These are phyloP conservation scores for Meteorus sp. DNA, from an alignment of 1,140 invertebrate genomes.

Conservation along the genomic window DNA sequence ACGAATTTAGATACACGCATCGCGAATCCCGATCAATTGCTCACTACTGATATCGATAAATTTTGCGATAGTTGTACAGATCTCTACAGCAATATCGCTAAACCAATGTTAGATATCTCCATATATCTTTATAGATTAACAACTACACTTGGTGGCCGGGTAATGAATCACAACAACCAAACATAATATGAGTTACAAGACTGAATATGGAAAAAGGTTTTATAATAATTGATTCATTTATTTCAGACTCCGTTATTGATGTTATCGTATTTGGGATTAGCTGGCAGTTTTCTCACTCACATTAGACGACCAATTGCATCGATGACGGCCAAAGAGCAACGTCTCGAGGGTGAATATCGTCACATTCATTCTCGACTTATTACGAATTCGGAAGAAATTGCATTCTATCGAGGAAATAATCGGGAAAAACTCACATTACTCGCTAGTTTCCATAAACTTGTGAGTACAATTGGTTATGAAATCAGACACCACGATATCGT, in stretches of 20 bases:
- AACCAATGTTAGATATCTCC: conserved; percentile 91
- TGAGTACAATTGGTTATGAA: conserved; percentile 52
- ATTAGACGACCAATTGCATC: conserved; percentile 82
- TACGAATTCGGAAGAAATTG: conserved; percentile 96
- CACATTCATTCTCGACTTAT: conserved; percentile 96
- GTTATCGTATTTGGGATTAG: conserved; percentile 82
- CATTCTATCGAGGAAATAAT: conserved; percentile 93
- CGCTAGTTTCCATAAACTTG: conserved; percentile 87
- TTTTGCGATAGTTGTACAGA: conserved; percentile 95
- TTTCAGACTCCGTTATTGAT: conserved; percentile 81
- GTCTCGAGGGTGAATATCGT: conserved; percentile 95
- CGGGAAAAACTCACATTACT: conserved; percentile 87
- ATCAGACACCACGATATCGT: conserved; percentile 5
- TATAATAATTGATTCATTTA: conserved; percentile 16
- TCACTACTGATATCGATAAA: conserved; percentile 96
- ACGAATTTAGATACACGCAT: conserved; percentile 93
- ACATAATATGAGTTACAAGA: conserved; percentile 3
- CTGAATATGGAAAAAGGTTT: no score
- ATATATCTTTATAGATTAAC: conserved; percentile 93
- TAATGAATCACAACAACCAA: conserved; percentile 42
- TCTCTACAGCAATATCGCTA: conserved; percentile 96
- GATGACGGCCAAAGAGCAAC: conserved; percentile 92
- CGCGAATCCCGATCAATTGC: conserved; percentile 92
- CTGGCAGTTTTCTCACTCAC: conserved; percentile 79
- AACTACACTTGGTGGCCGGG: conserved; percentile 76